Percentiles rank a stretch among this genome's conserved stretches.
Evolutionary conservation across 2,113 vertebrate genomes (phyloP).

Genomic region (Siniperca knerii): DNA sequence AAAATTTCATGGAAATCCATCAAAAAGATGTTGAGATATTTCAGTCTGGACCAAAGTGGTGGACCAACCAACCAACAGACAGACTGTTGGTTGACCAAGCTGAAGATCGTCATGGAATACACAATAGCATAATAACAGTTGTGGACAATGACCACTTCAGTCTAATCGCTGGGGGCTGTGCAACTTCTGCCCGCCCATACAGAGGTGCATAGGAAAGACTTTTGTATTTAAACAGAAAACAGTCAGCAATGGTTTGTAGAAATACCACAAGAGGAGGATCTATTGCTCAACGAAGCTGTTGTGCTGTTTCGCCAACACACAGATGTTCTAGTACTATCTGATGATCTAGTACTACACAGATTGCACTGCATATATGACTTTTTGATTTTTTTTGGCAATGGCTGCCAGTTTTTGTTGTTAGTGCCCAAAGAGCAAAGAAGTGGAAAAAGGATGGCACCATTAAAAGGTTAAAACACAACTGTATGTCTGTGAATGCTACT

Average conservation of each 20-base stretch:
- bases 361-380: not conserved
- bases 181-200: not conserved
- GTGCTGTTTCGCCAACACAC: not conserved
- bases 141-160: not conserved
- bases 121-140: not conserved
- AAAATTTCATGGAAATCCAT: too few relatives aligned
- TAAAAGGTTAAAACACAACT: constrained; percentile 5
- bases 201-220: not conserved
- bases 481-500: not conserved
- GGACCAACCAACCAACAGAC: too few relatives aligned
- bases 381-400: not conserved
- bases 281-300: not conserved
- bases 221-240: constrained; percentile 6
- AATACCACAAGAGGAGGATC: not conserved
- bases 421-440: not conserved
- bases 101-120: not conserved
- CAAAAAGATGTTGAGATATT: too few relatives aligned
- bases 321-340: not conserved
- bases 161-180: not conserved
- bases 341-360: not conserved
- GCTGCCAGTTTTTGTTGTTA: not conserved
- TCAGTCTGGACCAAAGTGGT: too few relatives aligned
- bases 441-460: not conserved
- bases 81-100: not conserved
- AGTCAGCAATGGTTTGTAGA: not conserved